These are phyloP conservation scores for Mycalesis mineus DNA, from an alignment of 2,888 invertebrate species.

Conservation along the genomic window DNA sequence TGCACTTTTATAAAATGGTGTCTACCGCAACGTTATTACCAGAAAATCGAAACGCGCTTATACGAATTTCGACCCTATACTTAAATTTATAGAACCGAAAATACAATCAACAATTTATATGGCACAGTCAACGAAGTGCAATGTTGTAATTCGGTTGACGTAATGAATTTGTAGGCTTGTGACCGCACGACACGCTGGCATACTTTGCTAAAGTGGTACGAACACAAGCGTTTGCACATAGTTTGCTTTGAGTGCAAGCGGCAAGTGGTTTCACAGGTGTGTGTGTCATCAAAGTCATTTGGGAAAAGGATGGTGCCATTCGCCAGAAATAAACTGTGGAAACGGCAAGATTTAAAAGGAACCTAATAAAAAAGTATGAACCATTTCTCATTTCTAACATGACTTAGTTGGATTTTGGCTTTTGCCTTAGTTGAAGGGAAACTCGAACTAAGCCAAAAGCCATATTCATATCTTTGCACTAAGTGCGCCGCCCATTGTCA, in stretches of 20 bases:
- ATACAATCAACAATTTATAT: constrained; percentile 20
- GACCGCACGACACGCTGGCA: constrained; percentile 45
- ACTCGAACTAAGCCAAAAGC: no score
- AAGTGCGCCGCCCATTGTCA: no score
- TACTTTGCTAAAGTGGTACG: constrained; percentile 43
- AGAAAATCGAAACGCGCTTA: constrained; percentile 26
- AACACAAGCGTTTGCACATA: constrained; percentile 22
- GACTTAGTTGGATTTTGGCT: no score
- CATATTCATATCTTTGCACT: no score
- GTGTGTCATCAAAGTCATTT: not conserved
- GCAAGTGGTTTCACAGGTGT: not conserved
- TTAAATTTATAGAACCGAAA: constrained; percentile 18
- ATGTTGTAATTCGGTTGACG: constrained; percentile 54
- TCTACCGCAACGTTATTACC: constrained; percentile 38
- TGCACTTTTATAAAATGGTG: constrained; percentile 35
- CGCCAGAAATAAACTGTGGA: no score
- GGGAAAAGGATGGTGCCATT: not conserved
- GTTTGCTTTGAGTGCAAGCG: constrained; percentile 3
- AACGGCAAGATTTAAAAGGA: no score
- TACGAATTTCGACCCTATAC: constrained; percentile 20
- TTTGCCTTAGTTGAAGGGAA: no score
- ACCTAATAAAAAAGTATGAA: no score
- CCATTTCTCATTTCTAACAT: no score
- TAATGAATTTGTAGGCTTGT: constrained; percentile 44
- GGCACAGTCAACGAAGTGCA: constrained; percentile 28